phyloP scores from a whole-genome alignment of 2,888 invertebrate species.

The Spicauda simplicius region DNA sequence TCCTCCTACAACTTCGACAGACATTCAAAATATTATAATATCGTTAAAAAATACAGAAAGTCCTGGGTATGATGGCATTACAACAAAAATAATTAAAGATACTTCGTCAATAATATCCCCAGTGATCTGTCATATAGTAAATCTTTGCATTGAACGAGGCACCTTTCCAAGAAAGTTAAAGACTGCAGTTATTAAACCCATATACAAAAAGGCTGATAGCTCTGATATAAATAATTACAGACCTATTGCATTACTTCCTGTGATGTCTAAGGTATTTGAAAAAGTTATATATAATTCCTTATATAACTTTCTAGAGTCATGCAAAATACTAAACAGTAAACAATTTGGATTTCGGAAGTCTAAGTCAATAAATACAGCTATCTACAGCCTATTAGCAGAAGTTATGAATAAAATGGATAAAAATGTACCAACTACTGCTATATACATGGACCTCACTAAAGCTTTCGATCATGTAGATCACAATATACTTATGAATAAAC shows the following conservation, averaged over 20 bases:
- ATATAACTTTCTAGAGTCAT: background rate
- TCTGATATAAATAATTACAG: too few species aligned
- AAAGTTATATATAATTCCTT: conserved; percentile 19
- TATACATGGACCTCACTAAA: conserved; percentile 41
- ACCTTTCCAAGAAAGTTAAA: conserved; percentile 22
- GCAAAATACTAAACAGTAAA: conserved; percentile 1
- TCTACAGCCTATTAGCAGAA: conserved; percentile 19
- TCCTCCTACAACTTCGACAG: conserved; percentile 15
- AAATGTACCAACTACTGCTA: conserved; percentile 2
- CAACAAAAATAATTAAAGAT: conserved; percentile 6
- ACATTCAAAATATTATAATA: conserved; percentile 16
- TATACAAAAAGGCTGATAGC: too few species aligned
- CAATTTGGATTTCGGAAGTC: conserved; percentile 29
- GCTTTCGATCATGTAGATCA: conserved; percentile 42
- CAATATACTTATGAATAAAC: conserved; percentile 29
- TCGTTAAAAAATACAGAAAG: conserved; percentile 20
- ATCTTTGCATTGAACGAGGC: conserved; percentile 21
- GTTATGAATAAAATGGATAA: background rate
- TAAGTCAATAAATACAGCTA: conserved; percentile 17
- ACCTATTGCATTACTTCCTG: conserved; percentile 23
- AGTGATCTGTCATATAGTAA: conserved; percentile 19
- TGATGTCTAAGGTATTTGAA: conserved; percentile 28
- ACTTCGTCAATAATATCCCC: conserved; percentile 2
- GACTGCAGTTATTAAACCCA: too few species aligned
- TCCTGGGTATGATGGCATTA: conserved; percentile 17